Base-by-base conservation (phyloP, 2,888 invertebrate species). In the Heliconius charithonia region DNA sequence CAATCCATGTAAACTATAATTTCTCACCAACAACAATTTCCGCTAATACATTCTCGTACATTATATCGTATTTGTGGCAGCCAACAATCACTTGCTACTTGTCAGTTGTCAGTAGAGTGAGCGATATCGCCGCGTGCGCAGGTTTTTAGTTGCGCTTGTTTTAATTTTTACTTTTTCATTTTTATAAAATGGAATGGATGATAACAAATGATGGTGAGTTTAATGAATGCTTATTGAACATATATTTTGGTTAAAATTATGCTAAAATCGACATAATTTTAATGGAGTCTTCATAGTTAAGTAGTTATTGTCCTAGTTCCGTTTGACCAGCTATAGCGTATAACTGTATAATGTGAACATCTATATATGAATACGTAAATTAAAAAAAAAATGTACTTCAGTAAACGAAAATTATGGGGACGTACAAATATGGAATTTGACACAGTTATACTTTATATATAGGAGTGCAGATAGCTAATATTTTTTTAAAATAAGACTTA, bases 111-210 rank as follows among this genome's bases (percentile, higher is more conserved):
- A 71, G 76, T 77, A 45, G 16, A 59, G 72, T 25, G 25, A 27
- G 41, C 22, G 19, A 62, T 29, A 71, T 59, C 71, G 45, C 10
- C 76, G 63, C 63, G 70, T 71, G 63, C 76, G 63, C 71, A 19
- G 29, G 71, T 71, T 29, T 45, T 12, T 0, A 13, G 19, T 16
- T 27, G 9, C 16, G 1, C n/a, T n/a, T n/a, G n/a, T n/a, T 32
- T 63, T 4, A n/a, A n/a, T n/a, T n/a, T 32, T 32, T 27, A 56
- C 29, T 22, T 65, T 59, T 71, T 45, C 22, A n/a, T 16, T 32
- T 19, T n/a, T 0, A n/a, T n/a, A 85, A 84, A 84, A 92, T 93
- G 92, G 89, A 91, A 84, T 89, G 87, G 87, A 85, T 83, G 63
- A 84, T 79, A n/a, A 88, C 91, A 56, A 84, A 87, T 56, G 85